Conservation (phyloP, 2,888 invertebrate genomes). For the Trachelus troglodyta region DNA sequence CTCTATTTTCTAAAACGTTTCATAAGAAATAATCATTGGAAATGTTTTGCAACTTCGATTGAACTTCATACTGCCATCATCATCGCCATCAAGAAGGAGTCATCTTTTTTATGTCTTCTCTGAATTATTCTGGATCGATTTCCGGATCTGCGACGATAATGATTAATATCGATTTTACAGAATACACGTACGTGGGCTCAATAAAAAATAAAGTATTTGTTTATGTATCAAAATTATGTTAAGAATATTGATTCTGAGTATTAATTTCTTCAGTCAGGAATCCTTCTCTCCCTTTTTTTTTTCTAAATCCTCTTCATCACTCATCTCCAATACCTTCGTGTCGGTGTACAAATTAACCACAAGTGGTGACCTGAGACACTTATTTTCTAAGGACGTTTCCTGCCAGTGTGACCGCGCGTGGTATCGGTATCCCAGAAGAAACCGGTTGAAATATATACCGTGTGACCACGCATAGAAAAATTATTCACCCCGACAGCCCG, state of each 20-base stretch:
- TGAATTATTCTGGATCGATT: not conserved
- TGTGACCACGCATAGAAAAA: conserved; percentile 36
- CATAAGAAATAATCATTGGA: conserved; percentile 68
- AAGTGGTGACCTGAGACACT: conserved; percentile 15
- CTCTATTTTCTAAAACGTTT: conserved; percentile 77
- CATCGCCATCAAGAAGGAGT: not conserved
- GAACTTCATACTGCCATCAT: not conserved
- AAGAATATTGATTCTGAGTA: not conserved
- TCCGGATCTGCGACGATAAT: not conserved
- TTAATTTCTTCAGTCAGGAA: not conserved
- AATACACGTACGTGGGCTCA: not conserved
- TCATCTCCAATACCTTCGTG: not conserved
- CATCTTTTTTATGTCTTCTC: not conserved
- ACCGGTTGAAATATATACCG: conserved; percentile 54
- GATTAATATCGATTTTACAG: not conserved
- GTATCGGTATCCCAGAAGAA: conserved; percentile 36
- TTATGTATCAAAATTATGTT: not conserved
- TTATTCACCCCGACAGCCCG: not conserved
- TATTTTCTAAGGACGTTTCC: conserved; percentile 24
- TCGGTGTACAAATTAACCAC: conserved; percentile 1
- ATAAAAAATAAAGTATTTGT: not conserved
- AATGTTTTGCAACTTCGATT: not conserved
- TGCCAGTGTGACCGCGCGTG: conserved; percentile 22
- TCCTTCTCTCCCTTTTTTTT: not conserved
- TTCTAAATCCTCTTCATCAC: not conserved